Evolutionary conservation across 2,113 vertebrate species (phyloP).

Genomic region (Myocastor coypus): DNA sequence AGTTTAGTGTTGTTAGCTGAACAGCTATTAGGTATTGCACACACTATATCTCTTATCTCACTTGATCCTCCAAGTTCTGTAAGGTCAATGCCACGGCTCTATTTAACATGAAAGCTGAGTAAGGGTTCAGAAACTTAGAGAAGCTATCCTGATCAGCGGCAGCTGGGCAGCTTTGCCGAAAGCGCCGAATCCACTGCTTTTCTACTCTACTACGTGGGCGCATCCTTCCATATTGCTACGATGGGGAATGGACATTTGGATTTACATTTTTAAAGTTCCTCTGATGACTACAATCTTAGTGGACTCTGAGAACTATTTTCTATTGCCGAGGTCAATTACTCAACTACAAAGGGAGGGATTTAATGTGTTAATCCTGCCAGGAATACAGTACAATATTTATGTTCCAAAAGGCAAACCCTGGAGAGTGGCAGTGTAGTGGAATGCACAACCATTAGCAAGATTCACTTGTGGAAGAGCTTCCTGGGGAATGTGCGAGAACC

Average conservation of each 20-base stretch:
- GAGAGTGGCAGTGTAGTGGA: constrained; percentile 36
- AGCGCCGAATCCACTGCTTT: not conserved
- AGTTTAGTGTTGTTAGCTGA: not conserved
- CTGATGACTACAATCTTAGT: constrained; percentile 38
- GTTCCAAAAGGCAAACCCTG: constrained; percentile 64
- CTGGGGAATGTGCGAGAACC: not conserved
- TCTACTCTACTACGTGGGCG: not conserved
- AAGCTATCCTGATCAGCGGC: not conserved
- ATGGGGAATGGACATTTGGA: not conserved
- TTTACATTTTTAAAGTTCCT: constrained; percentile 14
- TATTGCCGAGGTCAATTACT: constrained; percentile 8
- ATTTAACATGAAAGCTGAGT: constrained; percentile 18
- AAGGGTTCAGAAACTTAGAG: not conserved
- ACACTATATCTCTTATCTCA: not conserved
- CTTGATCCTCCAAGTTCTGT: not conserved
- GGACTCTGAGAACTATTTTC: not conserved
- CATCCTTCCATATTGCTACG: not conserved
- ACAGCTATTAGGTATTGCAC: not conserved
- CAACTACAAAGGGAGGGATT: constrained; percentile 50
- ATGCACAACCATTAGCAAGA: constrained; percentile 29
- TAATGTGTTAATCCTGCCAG: constrained; percentile 51
- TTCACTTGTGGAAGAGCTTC: constrained; percentile 35
- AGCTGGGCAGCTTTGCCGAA: not conserved
- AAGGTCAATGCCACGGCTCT: not conserved
- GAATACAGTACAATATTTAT: constrained; percentile 45